These are phyloP conservation scores for Perca flavescens DNA, from an alignment of 2,113 vertebrate genomes.

Conservation along the genomic window DNA sequence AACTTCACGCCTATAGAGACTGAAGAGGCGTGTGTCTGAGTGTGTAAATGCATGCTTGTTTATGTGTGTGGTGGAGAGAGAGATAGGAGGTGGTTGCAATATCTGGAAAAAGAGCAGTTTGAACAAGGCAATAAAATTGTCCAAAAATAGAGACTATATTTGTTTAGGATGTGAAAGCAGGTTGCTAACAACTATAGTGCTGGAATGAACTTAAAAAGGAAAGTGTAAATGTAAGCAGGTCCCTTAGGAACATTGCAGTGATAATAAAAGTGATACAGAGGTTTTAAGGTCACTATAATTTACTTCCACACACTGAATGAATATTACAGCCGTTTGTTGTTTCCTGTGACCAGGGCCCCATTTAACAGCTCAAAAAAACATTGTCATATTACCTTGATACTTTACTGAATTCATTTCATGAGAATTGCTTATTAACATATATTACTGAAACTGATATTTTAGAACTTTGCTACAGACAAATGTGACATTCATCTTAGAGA, in stretches of 20 bases:
- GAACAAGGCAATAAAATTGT: not conserved
- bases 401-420: not conserved
- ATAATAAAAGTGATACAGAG: not conserved
- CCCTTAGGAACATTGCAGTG: not conserved
- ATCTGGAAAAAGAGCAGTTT: not conserved
- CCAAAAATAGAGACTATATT: not conserved
- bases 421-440: not conserved
- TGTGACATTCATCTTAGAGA: not conserved
- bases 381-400: not conserved
- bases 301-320: not conserved
- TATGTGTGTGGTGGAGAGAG: not conserved
- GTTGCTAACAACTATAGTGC: not conserved
- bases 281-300: not conserved
- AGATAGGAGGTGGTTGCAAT: not conserved
- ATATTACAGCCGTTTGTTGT: not conserved
- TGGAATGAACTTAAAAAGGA: not conserved
- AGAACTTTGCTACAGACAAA: not conserved
- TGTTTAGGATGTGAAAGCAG: not conserved
- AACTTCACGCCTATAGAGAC: conserved; percentile 59
- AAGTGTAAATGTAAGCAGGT: not conserved
- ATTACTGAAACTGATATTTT: not conserved
- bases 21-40: not conserved
- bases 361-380: not conserved
- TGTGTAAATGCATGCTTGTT: not conserved
- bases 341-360: not conserved